Base-by-base conservation (phyloP, 2,888 invertebrate species). In the Dexiosoma caninum region DNA sequence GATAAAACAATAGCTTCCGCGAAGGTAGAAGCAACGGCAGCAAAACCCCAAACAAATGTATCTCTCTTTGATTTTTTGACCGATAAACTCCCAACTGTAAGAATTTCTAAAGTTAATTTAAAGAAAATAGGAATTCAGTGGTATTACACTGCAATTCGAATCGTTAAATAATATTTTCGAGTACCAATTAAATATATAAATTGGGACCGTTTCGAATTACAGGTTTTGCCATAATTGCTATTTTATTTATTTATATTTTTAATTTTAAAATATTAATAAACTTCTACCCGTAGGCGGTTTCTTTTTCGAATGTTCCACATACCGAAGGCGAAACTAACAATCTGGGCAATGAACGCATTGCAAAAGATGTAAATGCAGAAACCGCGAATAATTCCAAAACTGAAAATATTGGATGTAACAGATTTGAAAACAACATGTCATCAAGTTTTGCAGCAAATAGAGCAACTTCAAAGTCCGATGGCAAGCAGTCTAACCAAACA, bases 51-150 rank as follows among this genome's bases (percentile, higher is more conserved):
- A 10, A 94, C 94, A 49, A 95, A 94, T 90, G 94, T 96, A 1
- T 95, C 95, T 0, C 90, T 96, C 2, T 96, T 96, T 89, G 95
- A 95, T 88, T 96, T 95, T 87, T 91, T 96, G 8, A 95, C 96
- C 87, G 94, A 95, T 85, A 96, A 96, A 90, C 90, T 96, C 8
- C 89, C 88, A 60, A 60, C 84, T 32, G 87, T 86, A 57, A 57
- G 12, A 12, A 3, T 21, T 21, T 46, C 19, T 7, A 1, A 83
- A 71, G 75, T 77, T 53, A n/a, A 27, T 27, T 23, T 12, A 10
- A 23, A 23, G 9, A 49, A n/a, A 23, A 32, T 9, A 32, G 12
- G 4, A 10, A 9, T n/a, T n/a, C n/a, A n/a, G n/a, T n/a, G n/a
- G n/a, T n/a, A n/a, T n/a, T n/a, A n/a, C n/a, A n/a, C n/a, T n/a